Percentiles rank a stretch among this genome's conserved stretches.
Evolutionary conservation across 2,113 vertebrate species (phyloP).

Genomic region (Protomyctophum bolini): DNA sequence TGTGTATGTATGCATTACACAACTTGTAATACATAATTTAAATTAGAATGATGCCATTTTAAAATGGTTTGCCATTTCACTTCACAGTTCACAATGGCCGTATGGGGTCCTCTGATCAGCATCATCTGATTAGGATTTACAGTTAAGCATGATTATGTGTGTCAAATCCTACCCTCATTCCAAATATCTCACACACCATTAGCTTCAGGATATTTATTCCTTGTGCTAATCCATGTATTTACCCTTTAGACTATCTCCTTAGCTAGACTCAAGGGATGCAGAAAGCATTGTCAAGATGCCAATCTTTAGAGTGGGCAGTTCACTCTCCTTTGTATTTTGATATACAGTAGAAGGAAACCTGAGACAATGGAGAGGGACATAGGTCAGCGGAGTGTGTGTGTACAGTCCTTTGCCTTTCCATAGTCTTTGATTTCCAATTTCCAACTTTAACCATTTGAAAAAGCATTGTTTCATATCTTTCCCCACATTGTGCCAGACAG

Average conservation of each 20-base stretch:
- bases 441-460: no score
- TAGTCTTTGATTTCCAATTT: no score
- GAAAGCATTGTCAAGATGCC: conserved; percentile 40
- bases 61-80: not conserved
- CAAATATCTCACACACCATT: conserved; percentile 11
- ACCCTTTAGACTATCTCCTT: conserved; percentile 27
- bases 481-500: no score
- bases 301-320: conserved; percentile 21
- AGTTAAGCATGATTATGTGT: conserved; percentile 1
- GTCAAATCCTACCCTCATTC: not conserved
- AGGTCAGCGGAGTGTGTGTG: no score
- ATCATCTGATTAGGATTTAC: conserved; percentile 11
- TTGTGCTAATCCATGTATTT: conserved; percentile 55
- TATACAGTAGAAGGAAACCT: no score
- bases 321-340: not conserved
- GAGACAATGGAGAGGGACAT: no score
- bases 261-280: conserved; percentile 37
- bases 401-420: no score
- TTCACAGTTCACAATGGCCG: not conserved
- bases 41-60: not conserved
- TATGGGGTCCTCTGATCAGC: conserved; percentile 3
- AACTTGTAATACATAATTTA: not conserved
- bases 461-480: no score
- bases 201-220: conserved; percentile 24
- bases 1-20: no score